Evolutionary conservation across 1,140 invertebrate genomes (phyloP), one percentile per base, ranked within the genome.

Genomic region (Melitaea cinxia): DNA sequence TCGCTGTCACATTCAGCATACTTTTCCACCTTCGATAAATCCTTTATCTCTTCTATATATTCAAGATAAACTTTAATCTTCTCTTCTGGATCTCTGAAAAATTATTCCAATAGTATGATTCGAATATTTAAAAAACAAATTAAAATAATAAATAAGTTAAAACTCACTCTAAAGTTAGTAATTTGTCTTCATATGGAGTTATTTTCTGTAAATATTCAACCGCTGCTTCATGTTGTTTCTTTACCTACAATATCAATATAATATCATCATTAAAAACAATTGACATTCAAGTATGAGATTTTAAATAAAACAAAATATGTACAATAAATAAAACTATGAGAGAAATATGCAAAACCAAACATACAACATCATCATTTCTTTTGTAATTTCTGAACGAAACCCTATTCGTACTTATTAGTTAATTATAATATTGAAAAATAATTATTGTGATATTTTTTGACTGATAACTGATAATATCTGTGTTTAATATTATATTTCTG

Each of bases 121-220:
- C 0, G 1, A 0, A 19, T 26, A 19, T 0, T 0, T 6, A 4
- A 24, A 12, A 53, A 37, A 55, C 24, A 19, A 63, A 35, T n/a
- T 0, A 33, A 37, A 53, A 37, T 28, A 53, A 35, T 52, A 39
- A 35, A 17, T 10, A 47, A 21, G 1, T 12, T 26, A n/a, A 23
- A 47, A 82, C 86, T 89, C 56, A 89, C 86, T 83, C 82, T 26
- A 70, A 58, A 10, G 80, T 84, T 24, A 88, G 60, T 15, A 88
- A 55, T 68, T 80, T 88, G 37, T 88, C 85, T 76, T 90, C 88
- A 66, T 64, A 90, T 23, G 77, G 77, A 14, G 82, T 76, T 55
- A 90, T 81, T 74, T 88, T 88, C 26, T 88, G 71, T 61, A 90
- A 69, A 61, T 80, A 88, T 4, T 88, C 88, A 14, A 74, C 35